Percentiles rank a stretch among this genome's conserved stretches.
Conservation (phyloP, 1,140 invertebrate genomes). For the Nasonia vitripennis region DNA sequence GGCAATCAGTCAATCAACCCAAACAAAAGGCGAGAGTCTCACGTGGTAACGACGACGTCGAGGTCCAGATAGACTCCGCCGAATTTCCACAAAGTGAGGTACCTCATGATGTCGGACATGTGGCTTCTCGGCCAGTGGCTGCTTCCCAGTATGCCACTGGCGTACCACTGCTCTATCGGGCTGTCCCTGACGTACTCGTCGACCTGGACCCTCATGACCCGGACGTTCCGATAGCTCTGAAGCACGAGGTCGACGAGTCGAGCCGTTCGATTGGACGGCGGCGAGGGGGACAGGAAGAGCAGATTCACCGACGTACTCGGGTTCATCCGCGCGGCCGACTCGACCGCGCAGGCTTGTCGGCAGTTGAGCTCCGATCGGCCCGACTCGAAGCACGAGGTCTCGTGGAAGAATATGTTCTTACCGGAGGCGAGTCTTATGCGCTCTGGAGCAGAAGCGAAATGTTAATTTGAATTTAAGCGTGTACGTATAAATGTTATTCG, state of each 20-base stretch:
- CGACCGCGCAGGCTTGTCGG: conserved; percentile 81
- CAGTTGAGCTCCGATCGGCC: conserved; percentile 62
- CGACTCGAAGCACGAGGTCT: conserved; percentile 75
- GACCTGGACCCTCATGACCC: conserved; percentile 67
- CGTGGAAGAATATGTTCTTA: conserved; percentile 77
- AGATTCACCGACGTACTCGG: conserved; percentile 77
- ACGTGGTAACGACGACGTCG: conserved; percentile 82
- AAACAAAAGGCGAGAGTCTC: conserved; percentile 41
- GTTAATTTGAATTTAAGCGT: no score
- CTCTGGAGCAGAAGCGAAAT: background rate
- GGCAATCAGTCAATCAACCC: background rate
- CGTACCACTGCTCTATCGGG: conserved; percentile 79
- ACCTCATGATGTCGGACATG: conserved; percentile 83
- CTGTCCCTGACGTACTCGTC: conserved; percentile 78
- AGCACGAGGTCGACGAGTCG: conserved; percentile 70
- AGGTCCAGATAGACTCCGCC: conserved; percentile 87
- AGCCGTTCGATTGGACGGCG: conserved; percentile 63
- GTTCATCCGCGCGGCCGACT: conserved; percentile 80
- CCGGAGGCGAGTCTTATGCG: conserved; percentile 60
- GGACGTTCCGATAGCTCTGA: conserved; percentile 77
- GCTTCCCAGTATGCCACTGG: conserved; percentile 74
- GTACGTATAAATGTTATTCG: no score
- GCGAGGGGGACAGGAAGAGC: conserved; percentile 75
- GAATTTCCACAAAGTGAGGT: conserved; percentile 84
- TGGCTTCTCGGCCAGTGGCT: conserved; percentile 76